Evolutionary conservation across 1,140 invertebrate genomes (phyloP).

Genomic region (Drosophila bocqueti): DNA sequence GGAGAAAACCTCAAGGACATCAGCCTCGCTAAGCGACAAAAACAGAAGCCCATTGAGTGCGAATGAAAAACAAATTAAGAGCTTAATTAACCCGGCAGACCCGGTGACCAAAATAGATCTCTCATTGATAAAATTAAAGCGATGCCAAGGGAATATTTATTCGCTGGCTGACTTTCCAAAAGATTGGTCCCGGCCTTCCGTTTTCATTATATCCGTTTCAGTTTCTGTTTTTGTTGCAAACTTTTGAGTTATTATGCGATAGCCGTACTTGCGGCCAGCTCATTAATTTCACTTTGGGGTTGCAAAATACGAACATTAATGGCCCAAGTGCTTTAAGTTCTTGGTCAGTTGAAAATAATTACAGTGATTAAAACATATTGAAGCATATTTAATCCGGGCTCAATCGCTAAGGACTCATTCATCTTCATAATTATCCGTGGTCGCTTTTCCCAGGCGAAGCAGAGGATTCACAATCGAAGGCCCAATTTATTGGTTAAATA

Average conservation of each 20-base stretch:
- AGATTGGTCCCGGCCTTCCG: not conserved
- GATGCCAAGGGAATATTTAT: constrained; percentile 15
- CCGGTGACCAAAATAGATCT: constrained; percentile 14
- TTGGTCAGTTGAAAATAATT: constrained; percentile 32
- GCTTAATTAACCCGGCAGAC: constrained; percentile 25
- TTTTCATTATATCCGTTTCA: constrained; percentile 16
- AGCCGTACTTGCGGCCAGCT: constrained; percentile 7
- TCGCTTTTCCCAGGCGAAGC: not conserved
- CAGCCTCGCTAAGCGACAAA: not conserved
- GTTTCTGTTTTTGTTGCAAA: constrained; percentile 18
- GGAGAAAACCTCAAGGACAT: constrained; percentile 6
- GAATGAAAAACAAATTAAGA: constrained; percentile 37
- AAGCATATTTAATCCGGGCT: constrained; percentile 7
- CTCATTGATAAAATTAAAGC: constrained; percentile 13
- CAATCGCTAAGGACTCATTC: not conserved
- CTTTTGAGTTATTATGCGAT: constrained; percentile 38
- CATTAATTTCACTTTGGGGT: constrained; percentile 42
- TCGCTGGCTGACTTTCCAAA: not conserved
- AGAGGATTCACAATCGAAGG: not conserved
- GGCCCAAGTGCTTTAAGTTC: constrained; percentile 5
- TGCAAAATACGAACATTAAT: constrained; percentile 18
- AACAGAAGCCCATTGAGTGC: constrained; percentile 4
- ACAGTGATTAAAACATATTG: constrained; percentile 35
- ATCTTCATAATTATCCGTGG: constrained; percentile 16
- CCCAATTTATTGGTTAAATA: constrained; percentile 19